Evolutionary conservation across 1,140 invertebrate species (phyloP), one percentile per base, ranked within the genome.

Genomic region (Helicoverpa zea): DNA sequence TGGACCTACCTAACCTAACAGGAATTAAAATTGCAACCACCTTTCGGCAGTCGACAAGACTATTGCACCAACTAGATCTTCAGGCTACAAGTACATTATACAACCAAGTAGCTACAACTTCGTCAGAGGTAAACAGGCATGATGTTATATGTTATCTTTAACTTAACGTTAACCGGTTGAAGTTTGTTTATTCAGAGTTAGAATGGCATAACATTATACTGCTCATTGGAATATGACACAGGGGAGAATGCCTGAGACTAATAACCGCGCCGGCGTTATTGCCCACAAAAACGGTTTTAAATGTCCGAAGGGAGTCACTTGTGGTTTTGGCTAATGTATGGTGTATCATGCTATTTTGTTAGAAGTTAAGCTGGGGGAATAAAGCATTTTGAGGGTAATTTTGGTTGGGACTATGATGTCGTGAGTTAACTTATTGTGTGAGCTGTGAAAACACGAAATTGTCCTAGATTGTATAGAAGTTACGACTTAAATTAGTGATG

Each of bases 281-380:
- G 14, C 18, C 66, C 58, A 49, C 73, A 75, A 75, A 75, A 75
- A 75, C 73, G 35, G 73, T 59, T 75, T 63, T 75, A 75, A 47
- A 16, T 16, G 43, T n/a, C 58, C 16, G 2, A 10, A 18, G 73
- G 56, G 73, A 23, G 35, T 16, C 56, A 29, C 16, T 59, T 59
- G 73, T 61, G 52, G 56, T 16, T 3, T 18, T 18, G 13, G 47
- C 16, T 61, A 61, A 75, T 75, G 73, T 61, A 56, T 49, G 70
- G 43, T 18, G 9, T 70, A 43, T 52, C 49, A 35, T n/a, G 16
- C 7, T 56, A 23, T 68, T 68, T 68, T 51, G 47, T 68, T 68
- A 51, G 18, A 23, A 49, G 43, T 16, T 11, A 11, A 10, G 10
- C 29, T 30, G 10, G 9, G 9, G 29, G 59, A 35, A 29, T 63